Percentiles rank a stretch among this genome's conserved stretches.
phyloP scores from a whole-genome alignment of 2,797 vertebrate species.

The Poecilia velifera region DNA sequence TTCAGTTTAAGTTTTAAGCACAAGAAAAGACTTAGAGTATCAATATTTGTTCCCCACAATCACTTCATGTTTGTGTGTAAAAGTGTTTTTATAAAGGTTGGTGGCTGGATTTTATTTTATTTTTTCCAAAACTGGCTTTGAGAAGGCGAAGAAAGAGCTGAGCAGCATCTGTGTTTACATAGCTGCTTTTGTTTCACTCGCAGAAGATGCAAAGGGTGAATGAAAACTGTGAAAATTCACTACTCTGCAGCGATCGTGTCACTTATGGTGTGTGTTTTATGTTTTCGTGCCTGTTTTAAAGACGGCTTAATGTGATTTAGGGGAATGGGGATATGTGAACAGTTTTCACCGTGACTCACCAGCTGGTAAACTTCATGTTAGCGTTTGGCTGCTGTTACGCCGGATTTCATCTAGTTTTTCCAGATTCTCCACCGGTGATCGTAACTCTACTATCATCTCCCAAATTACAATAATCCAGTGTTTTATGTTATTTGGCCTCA shows the following conservation, averaged over 20 bases:
- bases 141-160: too few relatives aligned
- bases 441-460: not conserved
- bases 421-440: not conserved
- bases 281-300: not conserved
- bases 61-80: not conserved
- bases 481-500: not conserved
- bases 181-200: conserved; percentile 1
- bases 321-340: not conserved
- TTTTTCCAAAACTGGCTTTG: not conserved
- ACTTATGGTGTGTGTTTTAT: not conserved
- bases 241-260: not conserved
- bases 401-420: not conserved
- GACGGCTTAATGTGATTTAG: not conserved
- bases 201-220: not conserved
- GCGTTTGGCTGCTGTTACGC: not conserved
- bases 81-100: not conserved
- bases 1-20: not conserved
- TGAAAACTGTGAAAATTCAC: not conserved
- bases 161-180: conserved; percentile 6
- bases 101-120: not conserved
- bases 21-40: not conserved
- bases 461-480: not conserved
- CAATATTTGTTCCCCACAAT: not conserved
- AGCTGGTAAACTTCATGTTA: not conserved
- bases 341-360: not conserved